A percentile compares a stretch with the other conserved stretches of the same genome.
Evolutionary conservation across 1,140 invertebrate genomes (phyloP).

Genomic region (Pogonomyrmex barbatus): DNA sequence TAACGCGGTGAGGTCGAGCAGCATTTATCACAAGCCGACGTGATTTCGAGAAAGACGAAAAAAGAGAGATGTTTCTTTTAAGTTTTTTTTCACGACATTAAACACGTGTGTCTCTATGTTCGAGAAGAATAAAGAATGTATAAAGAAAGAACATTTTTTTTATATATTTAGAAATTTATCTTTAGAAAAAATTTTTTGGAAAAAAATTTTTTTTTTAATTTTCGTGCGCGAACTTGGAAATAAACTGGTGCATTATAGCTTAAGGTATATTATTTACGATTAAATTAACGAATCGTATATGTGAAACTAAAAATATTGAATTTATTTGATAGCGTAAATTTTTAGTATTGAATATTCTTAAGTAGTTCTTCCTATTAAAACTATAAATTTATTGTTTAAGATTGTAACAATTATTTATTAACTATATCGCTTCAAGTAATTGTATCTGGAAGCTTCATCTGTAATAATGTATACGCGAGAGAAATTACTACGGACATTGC

Average conservation of each 20-base stretch:
- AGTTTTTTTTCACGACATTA: not conserved
- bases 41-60: not conserved
- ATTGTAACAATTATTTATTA: not conserved
- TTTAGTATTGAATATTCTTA: not conserved
- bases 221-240: not conserved
- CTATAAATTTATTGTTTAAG: not conserved
- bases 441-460: not conserved
- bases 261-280: slow-evolving; percentile 3
- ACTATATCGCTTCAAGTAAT: not conserved
- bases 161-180: not conserved
- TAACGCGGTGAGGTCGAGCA: not conserved
- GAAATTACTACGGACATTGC: not conserved
- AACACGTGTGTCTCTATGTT: not conserved
- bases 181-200: not conserved
- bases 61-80: not conserved
- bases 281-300: slow-evolving; percentile 2
- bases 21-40: slow-evolving; percentile 12
- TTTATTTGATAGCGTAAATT: not conserved
- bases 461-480: not conserved
- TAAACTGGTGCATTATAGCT: not conserved
- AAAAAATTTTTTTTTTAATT: no score
- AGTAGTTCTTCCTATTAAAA: not conserved
- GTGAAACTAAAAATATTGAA: not conserved
- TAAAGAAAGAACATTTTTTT: not conserved
- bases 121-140: not conserved